Conservation (phyloP, 2,888 invertebrate species). For the Phyto melanocephala region DNA sequence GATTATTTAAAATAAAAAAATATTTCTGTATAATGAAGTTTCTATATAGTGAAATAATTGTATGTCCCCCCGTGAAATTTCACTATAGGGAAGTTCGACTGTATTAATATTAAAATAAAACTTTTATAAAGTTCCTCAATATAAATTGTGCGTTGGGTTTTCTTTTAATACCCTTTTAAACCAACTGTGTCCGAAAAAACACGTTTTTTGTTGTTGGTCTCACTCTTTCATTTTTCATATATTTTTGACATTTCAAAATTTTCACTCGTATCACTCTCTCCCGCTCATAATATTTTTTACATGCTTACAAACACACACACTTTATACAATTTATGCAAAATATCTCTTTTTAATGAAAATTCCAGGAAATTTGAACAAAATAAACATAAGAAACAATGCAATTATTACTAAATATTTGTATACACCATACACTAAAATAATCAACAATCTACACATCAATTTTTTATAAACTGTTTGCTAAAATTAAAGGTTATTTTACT, state of each 20-base stretch:
- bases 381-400: background rate
- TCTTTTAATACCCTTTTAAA: constrained; percentile 13
- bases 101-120: too few relatives aligned
- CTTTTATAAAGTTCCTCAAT: too few relatives aligned
- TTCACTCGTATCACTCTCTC: constrained; percentile 13
- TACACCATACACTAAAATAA: background rate
- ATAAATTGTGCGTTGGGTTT: constrained; percentile 36
- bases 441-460: background rate
- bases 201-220: constrained; percentile 57
- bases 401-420: background rate
- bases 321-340: constrained; percentile 32
- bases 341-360: background rate
- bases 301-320: background rate
- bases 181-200: constrained; percentile 53
- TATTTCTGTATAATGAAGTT: too few relatives aligned
- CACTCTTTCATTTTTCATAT: too few relatives aligned
- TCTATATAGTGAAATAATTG: too few relatives aligned
- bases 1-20: too few relatives aligned
- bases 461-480: background rate
- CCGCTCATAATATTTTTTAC: constrained; percentile 8
- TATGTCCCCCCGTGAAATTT: too few relatives aligned
- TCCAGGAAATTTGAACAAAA: constrained; percentile 3
- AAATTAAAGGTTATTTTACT: background rate
- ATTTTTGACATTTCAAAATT: constrained; percentile 48
- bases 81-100: too few relatives aligned